A percentile compares a stretch with the other conserved stretches of the same genome.
Conservation (phyloP, 2,797 vertebrate species). For the Poecilia wingei region DNA sequence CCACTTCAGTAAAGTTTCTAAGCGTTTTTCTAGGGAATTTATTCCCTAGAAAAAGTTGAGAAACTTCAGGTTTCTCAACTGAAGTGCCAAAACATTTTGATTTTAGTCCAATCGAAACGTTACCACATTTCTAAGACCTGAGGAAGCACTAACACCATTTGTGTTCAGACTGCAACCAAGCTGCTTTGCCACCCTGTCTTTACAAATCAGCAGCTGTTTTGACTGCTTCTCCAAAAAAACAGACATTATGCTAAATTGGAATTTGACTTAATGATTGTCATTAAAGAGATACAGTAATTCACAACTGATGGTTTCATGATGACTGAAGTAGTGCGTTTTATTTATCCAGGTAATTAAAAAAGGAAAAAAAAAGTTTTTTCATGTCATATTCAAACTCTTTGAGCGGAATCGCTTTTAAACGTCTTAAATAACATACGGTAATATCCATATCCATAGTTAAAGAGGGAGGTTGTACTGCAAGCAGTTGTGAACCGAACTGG, state of each 20-base stretch:
- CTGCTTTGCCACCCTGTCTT: constrained; percentile 41
- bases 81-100: background rate
- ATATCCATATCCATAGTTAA: constrained; percentile 7
- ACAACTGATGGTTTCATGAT: constrained; percentile 52
- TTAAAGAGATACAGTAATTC: constrained; percentile 57
- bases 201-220: constrained; percentile 56
- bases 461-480: background rate
- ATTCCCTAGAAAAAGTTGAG: background rate
- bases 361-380: constrained; percentile 22
- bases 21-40: background rate
- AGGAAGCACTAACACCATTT: background rate
- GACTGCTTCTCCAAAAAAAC: constrained; percentile 25
- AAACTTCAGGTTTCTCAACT: background rate
- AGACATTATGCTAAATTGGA: constrained; percentile 62
- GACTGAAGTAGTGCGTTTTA: constrained; percentile 39
- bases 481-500: constrained; percentile 14
- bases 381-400: constrained; percentile 4
- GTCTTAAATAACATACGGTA: background rate
- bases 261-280: constrained; percentile 50
- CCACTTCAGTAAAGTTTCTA: background rate
- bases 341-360: constrained; percentile 43
- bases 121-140: background rate
- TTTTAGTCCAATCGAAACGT: background rate
- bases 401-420: background rate
- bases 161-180: constrained; percentile 29